Evolutionary conservation across 2,113 vertebrate species (phyloP).

Genomic region (Progne subis): DNA sequence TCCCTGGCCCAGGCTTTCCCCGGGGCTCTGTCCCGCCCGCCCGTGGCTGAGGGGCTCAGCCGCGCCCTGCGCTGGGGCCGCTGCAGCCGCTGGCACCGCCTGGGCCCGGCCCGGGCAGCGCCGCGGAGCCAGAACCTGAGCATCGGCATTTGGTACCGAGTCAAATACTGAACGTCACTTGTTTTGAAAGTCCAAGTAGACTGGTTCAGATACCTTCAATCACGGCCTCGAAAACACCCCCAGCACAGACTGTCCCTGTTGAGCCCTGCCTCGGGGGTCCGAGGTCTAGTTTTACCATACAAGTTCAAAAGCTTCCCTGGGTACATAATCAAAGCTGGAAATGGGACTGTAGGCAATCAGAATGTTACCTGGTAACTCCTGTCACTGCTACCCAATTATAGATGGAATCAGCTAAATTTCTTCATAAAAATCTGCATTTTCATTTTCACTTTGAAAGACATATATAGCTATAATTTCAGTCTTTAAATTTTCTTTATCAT

Average conservation of each 20-base stretch:
- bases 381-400: neutral
- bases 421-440: neutral
- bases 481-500: conserved; percentile 12
- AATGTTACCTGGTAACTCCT: neutral
- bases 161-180: neutral
- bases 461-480: neutral
- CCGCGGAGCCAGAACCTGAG: neutral
- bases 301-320: neutral
- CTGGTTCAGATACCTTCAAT: no score
- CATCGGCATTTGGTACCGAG: neutral
- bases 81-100: accelerated
- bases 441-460: neutral
- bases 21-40: neutral
- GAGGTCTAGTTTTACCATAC: neutral
- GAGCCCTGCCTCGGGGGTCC: accelerated
- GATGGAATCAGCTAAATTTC: neutral
- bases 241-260: neutral
- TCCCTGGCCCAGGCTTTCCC: neutral
- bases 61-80: no score
- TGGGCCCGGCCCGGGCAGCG: accelerated
- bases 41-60: no score
- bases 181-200: neutral
- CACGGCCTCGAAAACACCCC: accelerated
- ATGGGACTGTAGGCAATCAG: accelerated
- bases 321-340: neutral